Evolutionary conservation across 2,797 vertebrate species (phyloP).

Genomic region (Gadopsis bispinosus): DNA sequence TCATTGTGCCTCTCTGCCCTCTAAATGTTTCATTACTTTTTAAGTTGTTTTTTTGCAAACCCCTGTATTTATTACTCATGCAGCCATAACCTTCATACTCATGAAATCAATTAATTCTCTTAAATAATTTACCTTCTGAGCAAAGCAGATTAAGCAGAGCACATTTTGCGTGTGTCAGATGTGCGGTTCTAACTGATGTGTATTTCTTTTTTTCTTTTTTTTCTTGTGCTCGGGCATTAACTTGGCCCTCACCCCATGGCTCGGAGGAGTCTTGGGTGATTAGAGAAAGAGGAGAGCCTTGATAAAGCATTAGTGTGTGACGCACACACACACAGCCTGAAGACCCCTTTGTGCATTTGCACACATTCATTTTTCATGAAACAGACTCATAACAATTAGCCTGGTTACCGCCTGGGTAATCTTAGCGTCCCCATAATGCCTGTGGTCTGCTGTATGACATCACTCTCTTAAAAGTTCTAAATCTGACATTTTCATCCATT

Average conservation of each 20-base stretch:
- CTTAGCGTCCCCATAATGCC: conserved; percentile 81
- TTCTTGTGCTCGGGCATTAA: conserved; percentile 77
- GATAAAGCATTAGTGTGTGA: conserved; percentile 85
- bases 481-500: conserved; percentile 84
- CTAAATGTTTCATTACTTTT: conserved; percentile 89
- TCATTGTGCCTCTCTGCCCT: conserved; percentile 81
- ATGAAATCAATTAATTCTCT: conserved; percentile 89
- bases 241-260: conserved; percentile 77
- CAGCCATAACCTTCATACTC: conserved; percentile 84
- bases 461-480: conserved; percentile 84
- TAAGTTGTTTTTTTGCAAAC: conserved; percentile 86
- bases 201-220: conserved; percentile 56
- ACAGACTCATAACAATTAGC: conserved; percentile 89
- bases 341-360: conserved; percentile 85
- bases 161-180: conserved; percentile 79
- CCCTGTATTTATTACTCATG: conserved; percentile 85
- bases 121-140: conserved; percentile 88
- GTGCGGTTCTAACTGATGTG: conserved; percentile 76
- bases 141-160: conserved; percentile 84
- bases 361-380: conserved; percentile 89
- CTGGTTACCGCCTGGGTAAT: conserved; percentile 85
- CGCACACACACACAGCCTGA: conserved; percentile 63
- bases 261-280: conserved; percentile 83
- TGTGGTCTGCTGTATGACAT: conserved; percentile 84
- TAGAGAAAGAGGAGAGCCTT: conserved; percentile 84